Evolutionary conservation across 2,888 invertebrate species (phyloP).

Genomic region (Pollenia angustigena): DNA sequence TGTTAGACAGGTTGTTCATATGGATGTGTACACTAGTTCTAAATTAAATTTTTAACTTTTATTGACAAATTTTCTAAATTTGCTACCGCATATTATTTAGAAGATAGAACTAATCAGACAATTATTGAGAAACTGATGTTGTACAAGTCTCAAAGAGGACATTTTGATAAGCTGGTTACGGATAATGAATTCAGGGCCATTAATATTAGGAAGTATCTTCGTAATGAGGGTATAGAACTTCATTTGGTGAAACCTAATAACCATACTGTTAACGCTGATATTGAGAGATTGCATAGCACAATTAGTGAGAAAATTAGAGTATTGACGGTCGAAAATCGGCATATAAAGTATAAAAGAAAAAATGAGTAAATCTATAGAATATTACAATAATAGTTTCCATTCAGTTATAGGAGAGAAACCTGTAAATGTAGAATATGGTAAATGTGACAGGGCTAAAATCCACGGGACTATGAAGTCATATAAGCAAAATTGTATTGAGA

Average conservation of each 20-base stretch:
- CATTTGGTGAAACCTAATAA: conserved; percentile 37
- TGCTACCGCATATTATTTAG: conserved; percentile 56
- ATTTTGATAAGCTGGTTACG: conserved; percentile 32
- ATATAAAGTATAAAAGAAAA: conserved; percentile 32
- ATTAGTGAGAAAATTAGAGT: conserved; percentile 40
- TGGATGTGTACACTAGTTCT: conserved; percentile 42
- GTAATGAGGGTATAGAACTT: conserved; percentile 17
- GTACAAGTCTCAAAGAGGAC: conserved; percentile 34
- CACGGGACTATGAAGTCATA: too few relatives aligned
- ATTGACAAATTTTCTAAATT: conserved; percentile 73
- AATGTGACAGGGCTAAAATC: conserved; percentile 37
- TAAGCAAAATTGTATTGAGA: too few relatives aligned
- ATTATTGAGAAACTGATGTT: conserved; percentile 46
- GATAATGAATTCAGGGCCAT: conserved; percentile 59
- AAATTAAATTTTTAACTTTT: conserved; percentile 28
- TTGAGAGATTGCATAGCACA: conserved; percentile 44
- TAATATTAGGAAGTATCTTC: conserved; percentile 29
- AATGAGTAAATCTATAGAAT: conserved; percentile 29
- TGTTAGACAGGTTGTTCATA: conserved; percentile 38
- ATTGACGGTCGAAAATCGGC: conserved; percentile 1
- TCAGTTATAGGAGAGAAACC: conserved; percentile 38
- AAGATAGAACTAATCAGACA: conserved; percentile 63
- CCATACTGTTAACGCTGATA: conserved; percentile 41
- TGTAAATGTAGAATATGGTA: conserved; percentile 30
- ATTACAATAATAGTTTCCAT: conserved; percentile 50